Evolutionary conservation across 2,888 invertebrate genomes (phyloP).

Genomic region (Isoperla grammatica): DNA sequence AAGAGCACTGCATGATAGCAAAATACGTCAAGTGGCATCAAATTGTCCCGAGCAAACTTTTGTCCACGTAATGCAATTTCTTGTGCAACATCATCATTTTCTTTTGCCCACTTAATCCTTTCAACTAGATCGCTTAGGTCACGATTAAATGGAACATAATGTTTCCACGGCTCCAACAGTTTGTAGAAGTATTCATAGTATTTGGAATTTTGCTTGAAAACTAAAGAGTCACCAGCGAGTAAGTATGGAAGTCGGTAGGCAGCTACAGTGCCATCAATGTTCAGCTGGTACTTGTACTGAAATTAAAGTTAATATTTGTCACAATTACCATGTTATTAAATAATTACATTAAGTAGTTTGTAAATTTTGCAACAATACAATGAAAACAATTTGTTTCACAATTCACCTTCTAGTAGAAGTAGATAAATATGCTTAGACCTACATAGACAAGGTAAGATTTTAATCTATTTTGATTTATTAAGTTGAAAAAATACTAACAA

Average conservation of each 20-base stretch:
- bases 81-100: constrained; percentile 62
- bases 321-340: no score
- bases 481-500: no score
- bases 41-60: constrained; percentile 66
- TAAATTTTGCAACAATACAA: no score
- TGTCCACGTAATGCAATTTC: constrained; percentile 62
- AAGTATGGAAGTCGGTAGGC: constrained; percentile 92
- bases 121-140: constrained; percentile 77
- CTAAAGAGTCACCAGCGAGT: constrained; percentile 77
- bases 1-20: constrained; percentile 80
- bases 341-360: no score
- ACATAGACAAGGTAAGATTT: no score
- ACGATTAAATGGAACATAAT: constrained; percentile 75
- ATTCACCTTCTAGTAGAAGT: no score
- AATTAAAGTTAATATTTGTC: constrained; percentile 40
- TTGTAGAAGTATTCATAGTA: constrained; percentile 94
- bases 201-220: constrained; percentile 89
- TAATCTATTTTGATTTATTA: no score
- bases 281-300: constrained; percentile 93
- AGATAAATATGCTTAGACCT: no score
- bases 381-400: no score
- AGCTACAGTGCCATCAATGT: constrained; percentile 94
- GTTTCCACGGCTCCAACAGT: constrained; percentile 64
- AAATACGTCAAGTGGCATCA: constrained; percentile 77
- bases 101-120: constrained; percentile 69